Base-by-base conservation (phyloP, 92 coral and sea anemone genomes). In the Bergia sp. region DNA sequence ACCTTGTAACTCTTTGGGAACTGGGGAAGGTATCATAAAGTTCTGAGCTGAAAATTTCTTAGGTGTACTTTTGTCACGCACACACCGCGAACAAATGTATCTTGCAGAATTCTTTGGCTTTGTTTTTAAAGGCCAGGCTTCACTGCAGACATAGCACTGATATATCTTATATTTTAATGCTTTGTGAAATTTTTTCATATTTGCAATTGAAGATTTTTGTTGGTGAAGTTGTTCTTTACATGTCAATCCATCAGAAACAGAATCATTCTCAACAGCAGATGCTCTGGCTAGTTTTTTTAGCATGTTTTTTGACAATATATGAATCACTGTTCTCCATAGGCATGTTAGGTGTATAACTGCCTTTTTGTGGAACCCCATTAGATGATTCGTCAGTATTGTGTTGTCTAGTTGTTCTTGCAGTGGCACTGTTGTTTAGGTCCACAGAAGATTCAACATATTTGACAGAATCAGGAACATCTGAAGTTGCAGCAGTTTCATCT, bases 1-100 rank as follows among this genome's bases (percentile, higher is more conserved):
- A 44, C 66, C 92, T 86, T 86, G 90, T 47, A 93, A 74, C 69
- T 93, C 91, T 64, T 86, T 76, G 15, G 95, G 95, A 66, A 91
- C 90, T 18, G 94, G 90, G 1, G 93, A 91, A 3, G 95, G 95
- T 65, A 91, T 89, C 94, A 91, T 93, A 20, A n/a, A 89, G 69
- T 93, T 93, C 37, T 86, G 80, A 72, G 20, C 20, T 2, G 92
- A 91, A 90, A 91, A 76, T 50, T 91, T 91, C 43, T 91, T 91
- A 15, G 94, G 92, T 37, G 53, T 42, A 89, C 80, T 79, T 37
- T 92, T 92, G 87, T 92, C 93, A 41, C 87, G 73, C 42, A 77
- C 36, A 88, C 93, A 92, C 40, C 91, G 58, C 23, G 95, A 90
- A 88, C 95, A 92, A 82, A 61, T 85, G 69, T 87, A 92, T 21